phyloP scores from a whole-genome alignment of 2,113 vertebrate species.

The Spea multiplicata region DNA sequence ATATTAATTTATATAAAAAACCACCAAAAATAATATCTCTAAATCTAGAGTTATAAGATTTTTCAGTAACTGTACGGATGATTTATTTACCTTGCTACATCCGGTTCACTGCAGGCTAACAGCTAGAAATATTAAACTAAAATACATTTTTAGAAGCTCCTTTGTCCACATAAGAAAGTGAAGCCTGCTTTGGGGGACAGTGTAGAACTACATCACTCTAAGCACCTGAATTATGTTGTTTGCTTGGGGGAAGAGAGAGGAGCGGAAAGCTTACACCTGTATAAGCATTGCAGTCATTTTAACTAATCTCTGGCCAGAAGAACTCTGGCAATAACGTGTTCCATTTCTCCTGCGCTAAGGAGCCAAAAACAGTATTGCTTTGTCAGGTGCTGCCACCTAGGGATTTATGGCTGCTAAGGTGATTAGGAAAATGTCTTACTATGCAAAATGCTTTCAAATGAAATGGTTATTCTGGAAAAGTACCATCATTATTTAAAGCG shows the following conservation, averaged over 20 bases:
- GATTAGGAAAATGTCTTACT: slow-evolving; percentile 40
- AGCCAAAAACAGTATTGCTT: slow-evolving; percentile 30
- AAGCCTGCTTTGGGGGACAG: not conserved
- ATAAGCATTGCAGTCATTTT: slow-evolving; percentile 23
- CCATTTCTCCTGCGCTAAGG: not conserved
- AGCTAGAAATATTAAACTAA: too few relatives aligned
- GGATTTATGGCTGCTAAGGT: slow-evolving; percentile 38
- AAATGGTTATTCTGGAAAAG: not conserved
- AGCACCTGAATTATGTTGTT: not conserved
- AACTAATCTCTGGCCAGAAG: slow-evolving; percentile 25
- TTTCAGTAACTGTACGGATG: too few relatives aligned
- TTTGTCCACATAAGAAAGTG: too few relatives aligned
- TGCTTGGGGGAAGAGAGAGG: not conserved
- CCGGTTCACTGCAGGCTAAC: too few relatives aligned
- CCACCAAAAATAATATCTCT: too few relatives aligned
- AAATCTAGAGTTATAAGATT: too few relatives aligned
- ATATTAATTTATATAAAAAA: too few relatives aligned
- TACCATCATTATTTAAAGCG: not conserved
- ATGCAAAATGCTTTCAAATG: slow-evolving; percentile 22
- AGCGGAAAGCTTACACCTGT: not conserved
- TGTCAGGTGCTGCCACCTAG: slow-evolving; percentile 44
- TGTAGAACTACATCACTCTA: not conserved
- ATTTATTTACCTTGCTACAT: too few relatives aligned
- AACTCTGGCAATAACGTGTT: not conserved
- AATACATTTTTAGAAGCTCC: too few relatives aligned